Base-by-base conservation (phyloP, 2,797 vertebrate genomes). In the Acanthurus leucopareius region DNA sequence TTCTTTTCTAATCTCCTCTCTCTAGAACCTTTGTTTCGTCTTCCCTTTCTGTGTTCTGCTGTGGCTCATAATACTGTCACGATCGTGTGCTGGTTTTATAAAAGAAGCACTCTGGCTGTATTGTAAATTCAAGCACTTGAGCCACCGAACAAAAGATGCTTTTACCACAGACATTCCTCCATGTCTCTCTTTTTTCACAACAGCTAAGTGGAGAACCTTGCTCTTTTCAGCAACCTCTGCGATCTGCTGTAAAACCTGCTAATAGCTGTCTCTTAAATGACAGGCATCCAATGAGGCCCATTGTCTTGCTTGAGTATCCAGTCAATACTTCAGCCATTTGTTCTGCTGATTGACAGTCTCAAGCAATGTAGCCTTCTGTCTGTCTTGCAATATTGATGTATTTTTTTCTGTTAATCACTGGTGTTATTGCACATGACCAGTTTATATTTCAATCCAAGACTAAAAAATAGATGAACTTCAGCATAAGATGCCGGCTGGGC, bases 201-300 rank as follows among this genome's bases (percentile, higher is more conserved):
- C 74, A 44, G 57, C 76, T 69, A 72, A 77, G 73, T 74, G 79
- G 78, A 58, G 51, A 82, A 63, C 70, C 54, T 57, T 85, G 51
- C 64, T 79, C 35, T 79, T 85, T 84, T 77, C 72, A 83, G 78
- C 69, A 73, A 76, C 71, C 56, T 72, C 73, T 42, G 63, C 8
- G 16, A 88, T 87, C 69, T 53, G 25, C 69, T 79, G 22, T 79
- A 72, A 77, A 83, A 89, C 53, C 61, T 56, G 69, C 52, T 90
- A 90, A 90, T 88, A 85, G 84, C 69, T 62, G 77, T 84, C 76
- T 86, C 79, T 80, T 79, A 87, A 86, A 84, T 82, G 88, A 88
- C 83, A 87, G 70, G 52, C 69, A 68, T 82, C 80, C 68, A 84
- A 64, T 88, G 51, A 86, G 62, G 69, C 67, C 60, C 53, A 72